A percentile compares a stretch with the other conserved stretches of the same genome.
Evolutionary conservation across 2,888 invertebrate genomes (phyloP).

Genomic region (Autographa pulchrina): DNA sequence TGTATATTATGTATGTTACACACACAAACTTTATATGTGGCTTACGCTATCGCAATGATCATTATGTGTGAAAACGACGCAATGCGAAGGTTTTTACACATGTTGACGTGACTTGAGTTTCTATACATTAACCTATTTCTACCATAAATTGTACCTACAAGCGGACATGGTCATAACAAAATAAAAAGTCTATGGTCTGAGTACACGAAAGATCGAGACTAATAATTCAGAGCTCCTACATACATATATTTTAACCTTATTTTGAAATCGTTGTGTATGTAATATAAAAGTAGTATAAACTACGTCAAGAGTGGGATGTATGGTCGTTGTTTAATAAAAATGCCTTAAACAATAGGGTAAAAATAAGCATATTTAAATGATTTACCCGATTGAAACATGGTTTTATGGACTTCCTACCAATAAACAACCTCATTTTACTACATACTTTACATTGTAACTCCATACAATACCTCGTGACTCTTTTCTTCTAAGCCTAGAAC

Average conservation of each 20-base stretch:
- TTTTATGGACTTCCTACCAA: neutral
- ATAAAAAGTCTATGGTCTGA: no score
- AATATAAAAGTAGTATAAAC: no score
- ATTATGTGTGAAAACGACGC: constrained; percentile 8
- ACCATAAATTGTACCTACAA: neutral
- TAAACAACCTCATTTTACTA: neutral
- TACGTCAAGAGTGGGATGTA: no score
- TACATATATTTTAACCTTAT: no score
- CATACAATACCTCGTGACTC: neutral
- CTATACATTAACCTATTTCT: constrained; percentile 1
- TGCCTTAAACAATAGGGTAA: no score
- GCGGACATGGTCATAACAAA: neutral
- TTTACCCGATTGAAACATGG: neutral
- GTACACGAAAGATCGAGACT: no score
- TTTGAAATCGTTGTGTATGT: no score
- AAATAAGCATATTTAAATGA: no score
- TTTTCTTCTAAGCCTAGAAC: neutral
- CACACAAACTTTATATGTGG: neutral
- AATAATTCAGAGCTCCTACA: no score
- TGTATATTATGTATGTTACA: neutral
- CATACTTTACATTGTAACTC: neutral
- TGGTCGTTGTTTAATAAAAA: no score
- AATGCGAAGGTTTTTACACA: constrained; percentile 6
- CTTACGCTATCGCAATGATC: neutral
- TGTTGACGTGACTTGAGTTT: neutral